Evolutionary conservation across 35 echinoderm and acorn worm genomes (phyloP).

Genomic region (Ophioderma brevispina): DNA sequence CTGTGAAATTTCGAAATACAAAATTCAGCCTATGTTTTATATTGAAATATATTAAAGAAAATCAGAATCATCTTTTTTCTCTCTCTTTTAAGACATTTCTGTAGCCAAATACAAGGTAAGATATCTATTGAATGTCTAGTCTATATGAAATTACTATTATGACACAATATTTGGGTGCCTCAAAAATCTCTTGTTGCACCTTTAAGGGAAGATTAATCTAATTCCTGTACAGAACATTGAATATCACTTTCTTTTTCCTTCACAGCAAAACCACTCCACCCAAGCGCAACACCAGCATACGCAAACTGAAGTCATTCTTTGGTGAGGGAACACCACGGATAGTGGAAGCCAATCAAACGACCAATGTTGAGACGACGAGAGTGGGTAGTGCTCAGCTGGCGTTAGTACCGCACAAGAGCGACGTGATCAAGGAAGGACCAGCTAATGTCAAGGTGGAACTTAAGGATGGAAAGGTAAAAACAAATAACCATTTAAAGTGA

Average conservation of each 20-base stretch:
- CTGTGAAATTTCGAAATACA: too few relatives aligned
- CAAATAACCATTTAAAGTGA: not conserved
- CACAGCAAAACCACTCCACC: slow-evolving; percentile 18
- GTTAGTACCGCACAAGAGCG: not conserved
- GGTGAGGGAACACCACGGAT: slow-evolving; percentile 70
- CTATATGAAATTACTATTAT: too few relatives aligned
- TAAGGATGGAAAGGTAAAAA: slow-evolving; percentile 77
- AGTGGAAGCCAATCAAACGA: slow-evolving; percentile 30
- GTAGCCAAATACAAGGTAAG: too few relatives aligned
- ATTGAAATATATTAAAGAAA: too few relatives aligned
- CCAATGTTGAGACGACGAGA: not conserved
- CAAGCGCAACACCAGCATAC: slow-evolving; percentile 73
- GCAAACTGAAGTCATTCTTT: slow-evolving; percentile 74
- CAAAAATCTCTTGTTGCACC: too few relatives aligned
- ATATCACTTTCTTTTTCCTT: not conserved
- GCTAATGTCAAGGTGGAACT: slow-evolving; percentile 75
- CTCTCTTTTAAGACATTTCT: too few relatives aligned
- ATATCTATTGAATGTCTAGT: too few relatives aligned
- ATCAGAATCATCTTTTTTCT: too few relatives aligned
- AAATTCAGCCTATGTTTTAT: too few relatives aligned
- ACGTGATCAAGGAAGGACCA: slow-evolving; percentile 82
- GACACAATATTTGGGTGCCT: too few relatives aligned
- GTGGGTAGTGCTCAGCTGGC: not conserved
- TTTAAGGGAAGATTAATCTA: too few relatives aligned
- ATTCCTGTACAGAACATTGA: too few relatives aligned